Percentiles rank a stretch among this genome's conserved stretches.
Conservation (phyloP, 2,113 vertebrate genomes). For the Atlantisia rogersi region DNA sequence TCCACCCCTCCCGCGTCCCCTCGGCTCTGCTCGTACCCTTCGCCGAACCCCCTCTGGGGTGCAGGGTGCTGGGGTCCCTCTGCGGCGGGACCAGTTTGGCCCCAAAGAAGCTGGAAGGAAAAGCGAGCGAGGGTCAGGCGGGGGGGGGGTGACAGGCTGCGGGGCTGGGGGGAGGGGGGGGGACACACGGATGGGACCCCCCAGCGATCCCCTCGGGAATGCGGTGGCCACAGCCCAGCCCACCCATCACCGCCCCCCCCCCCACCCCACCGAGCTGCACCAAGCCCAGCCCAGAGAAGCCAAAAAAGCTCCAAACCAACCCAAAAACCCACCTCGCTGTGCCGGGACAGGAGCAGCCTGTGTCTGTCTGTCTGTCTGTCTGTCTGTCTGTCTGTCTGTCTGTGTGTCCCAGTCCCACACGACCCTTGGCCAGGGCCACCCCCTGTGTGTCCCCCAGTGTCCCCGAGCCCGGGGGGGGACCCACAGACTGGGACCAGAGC, state of each 20-base stretch:
- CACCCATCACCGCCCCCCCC: background rate
- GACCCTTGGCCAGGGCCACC: accelerated
- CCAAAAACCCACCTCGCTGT: accelerated
- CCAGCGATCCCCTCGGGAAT: background rate
- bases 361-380: too few relatives aligned
- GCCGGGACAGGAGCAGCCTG: accelerated
- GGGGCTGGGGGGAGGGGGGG: background rate
- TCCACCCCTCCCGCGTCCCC: accelerated
- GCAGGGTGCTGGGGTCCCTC: background rate
- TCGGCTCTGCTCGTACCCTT: background rate
- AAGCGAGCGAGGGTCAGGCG: accelerated
- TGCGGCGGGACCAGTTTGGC: accelerated
- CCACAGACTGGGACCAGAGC: too few relatives aligned
- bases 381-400: too few relatives aligned
- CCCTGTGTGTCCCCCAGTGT: background rate
- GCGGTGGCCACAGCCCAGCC: background rate
- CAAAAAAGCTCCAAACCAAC: background rate
- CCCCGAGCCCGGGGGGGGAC: accelerated
- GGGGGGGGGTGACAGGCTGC: background rate
- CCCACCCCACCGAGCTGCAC: accelerated
- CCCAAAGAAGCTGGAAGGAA: background rate
- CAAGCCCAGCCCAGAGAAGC: background rate
- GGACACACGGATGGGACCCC: background rate
- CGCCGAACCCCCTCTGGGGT: accelerated
- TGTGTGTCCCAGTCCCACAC: background rate